Evolutionary conservation across 2,888 invertebrate genomes (phyloP), one percentile per base, ranked within the genome.

Genomic region (Metopia argyrocephala): DNA sequence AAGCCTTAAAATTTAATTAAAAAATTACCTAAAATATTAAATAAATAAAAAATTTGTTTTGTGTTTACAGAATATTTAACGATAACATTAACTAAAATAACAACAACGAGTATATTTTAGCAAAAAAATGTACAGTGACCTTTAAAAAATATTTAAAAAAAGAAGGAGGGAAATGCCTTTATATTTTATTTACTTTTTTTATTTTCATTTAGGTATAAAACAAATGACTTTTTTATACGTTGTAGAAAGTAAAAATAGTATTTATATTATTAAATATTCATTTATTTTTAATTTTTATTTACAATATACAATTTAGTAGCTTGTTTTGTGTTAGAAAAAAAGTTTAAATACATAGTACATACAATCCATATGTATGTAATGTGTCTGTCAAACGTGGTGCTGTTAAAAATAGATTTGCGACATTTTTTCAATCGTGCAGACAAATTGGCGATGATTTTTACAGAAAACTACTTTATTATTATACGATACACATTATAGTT

Each of bases 371-470:
- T 15, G 7, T 38, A 15, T 38, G 9, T 38, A 15, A 38, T 25
- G 38, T 25, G 15, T 21, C 3, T 56, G 54, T 57, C 48, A 56
- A 65, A 74, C 25, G 5, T 50, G 12, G 20, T 38, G 12, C 3
- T 38, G 38, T 57, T 74, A 65, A 57, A 73, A 74, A 65, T 65
- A 65, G 31, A 65, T 57, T 65, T 73, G 31, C 15, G 23, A 21
- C 48, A 64, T 61, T 64, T 64, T 74, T 48, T 25, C 20, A 20
- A 50, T 38, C 21, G 5, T 65, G 57, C 73, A 57, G 57, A 38
- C 56, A 57, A 48, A 31, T 56, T 69, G 64, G 46, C 76, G 64
- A 69, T 64, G 31, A 74, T 20, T 31, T 59, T 31, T 38, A 21
- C n/a, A n/a, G n/a, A n/a, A 21, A n/a, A 28, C 7, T 20, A 9